These are phyloP conservation scores for Brienomyrus brachyistius DNA, from an alignment of 2,113 vertebrate genomes.

Conservation along the genomic window DNA sequence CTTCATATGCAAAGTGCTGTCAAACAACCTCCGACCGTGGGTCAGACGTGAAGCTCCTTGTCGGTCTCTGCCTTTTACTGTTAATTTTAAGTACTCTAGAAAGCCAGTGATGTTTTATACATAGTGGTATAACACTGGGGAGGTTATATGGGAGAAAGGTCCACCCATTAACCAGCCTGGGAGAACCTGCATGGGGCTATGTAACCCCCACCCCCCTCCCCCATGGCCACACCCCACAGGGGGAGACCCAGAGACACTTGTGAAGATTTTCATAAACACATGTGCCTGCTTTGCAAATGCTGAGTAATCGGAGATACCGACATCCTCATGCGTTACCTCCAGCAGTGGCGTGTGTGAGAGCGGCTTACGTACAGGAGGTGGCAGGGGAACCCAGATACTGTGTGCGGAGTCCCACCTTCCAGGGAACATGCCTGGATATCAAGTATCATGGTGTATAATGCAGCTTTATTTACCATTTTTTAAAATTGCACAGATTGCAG, in stretches of 20 bases:
- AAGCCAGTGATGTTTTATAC: background rate
- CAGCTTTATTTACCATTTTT: background rate
- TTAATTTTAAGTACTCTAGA: background rate
- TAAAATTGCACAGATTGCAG: background rate
- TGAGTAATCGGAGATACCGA: background rate
- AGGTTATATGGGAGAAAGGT: no score
- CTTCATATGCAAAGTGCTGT: background rate
- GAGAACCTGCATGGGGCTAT: background rate
- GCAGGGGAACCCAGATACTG: background rate
- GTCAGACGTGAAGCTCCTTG: background rate
- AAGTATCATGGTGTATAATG: slow-evolving; percentile 8
- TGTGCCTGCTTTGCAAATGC: slow-evolving; percentile 30
- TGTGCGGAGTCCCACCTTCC: slow-evolving; percentile 9
- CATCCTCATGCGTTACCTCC: background rate
- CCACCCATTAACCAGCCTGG: background rate
- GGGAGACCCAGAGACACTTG: background rate
- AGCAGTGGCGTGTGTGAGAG: background rate
- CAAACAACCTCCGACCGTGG: background rate
- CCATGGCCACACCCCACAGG: background rate
- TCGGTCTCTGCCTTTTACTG: background rate
- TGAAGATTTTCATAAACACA: slow-evolving; percentile 26
- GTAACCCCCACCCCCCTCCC: background rate
- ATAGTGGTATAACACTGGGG: background rate
- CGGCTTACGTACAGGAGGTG: slow-evolving; percentile 15
- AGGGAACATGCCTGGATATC: slow-evolving; percentile 23